Percentiles rank a stretch among this genome's conserved stretches.
Evolutionary conservation across 1,140 invertebrate genomes (phyloP).

Genomic region (Galendromus occidentalis): DNA sequence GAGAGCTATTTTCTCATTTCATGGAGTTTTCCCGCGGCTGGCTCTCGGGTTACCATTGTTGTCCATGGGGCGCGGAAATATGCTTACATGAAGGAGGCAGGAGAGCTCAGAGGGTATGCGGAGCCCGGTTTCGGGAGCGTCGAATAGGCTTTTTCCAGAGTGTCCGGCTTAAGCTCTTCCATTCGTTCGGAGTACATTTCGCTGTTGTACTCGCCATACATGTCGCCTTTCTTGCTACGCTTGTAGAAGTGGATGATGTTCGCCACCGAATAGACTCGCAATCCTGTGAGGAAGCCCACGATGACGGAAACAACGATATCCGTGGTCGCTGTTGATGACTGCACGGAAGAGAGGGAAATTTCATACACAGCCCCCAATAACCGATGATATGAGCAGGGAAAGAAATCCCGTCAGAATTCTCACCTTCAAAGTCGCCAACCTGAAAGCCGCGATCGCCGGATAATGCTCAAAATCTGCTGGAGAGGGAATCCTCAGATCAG

Average conservation of each 20-base stretch:
- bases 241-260: constrained; percentile 10
- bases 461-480: background rate
- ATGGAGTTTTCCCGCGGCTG: no score
- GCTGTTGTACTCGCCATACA: background rate
- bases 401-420: background rate
- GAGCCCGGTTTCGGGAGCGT: background rate
- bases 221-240: background rate
- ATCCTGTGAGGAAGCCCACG: constrained; percentile 20
- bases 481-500: background rate
- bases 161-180: background rate
- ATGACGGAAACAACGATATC: constrained; percentile 22
- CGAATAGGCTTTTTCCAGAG: background rate
- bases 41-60: no score
- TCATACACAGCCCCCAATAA: background rate
- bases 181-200: background rate
- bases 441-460: constrained; percentile 19
- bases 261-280: constrained; percentile 15
- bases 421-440: constrained; percentile 21
- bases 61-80: no score
- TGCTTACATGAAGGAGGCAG: background rate
- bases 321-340: constrained; percentile 22
- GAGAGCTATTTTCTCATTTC: no score
- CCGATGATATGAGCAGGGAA: background rate
- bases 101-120: background rate
- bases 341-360: background rate